Percentiles rank a stretch among this genome's conserved stretches.
Evolutionary conservation across 2,113 vertebrate species (phyloP).

Genomic region (Abramis brama): DNA sequence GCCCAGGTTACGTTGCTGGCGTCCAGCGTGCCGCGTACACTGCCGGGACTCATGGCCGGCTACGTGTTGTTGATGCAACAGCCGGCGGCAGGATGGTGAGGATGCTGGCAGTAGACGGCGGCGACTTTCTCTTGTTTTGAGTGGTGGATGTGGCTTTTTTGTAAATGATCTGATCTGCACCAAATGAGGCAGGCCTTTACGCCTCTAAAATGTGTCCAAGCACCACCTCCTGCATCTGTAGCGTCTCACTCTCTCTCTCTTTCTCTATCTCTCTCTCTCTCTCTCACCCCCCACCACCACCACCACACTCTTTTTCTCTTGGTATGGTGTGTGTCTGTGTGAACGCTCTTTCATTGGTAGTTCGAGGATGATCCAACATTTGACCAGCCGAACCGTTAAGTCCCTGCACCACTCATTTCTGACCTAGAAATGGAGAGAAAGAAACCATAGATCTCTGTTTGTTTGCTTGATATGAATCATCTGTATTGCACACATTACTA

Average conservation of each 20-base stretch:
- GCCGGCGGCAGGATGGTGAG: constrained; percentile 31
- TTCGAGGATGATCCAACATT: constrained; percentile 41
- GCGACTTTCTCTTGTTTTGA: constrained; percentile 25
- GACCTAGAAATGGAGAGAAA: constrained; percentile 40
- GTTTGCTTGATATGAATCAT: neutral
- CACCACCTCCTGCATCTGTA: constrained; percentile 74
- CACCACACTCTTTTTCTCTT: constrained; percentile 33
- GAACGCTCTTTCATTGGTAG: constrained; percentile 22
- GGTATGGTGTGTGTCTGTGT: constrained; percentile 32
- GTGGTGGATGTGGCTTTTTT: constrained; percentile 46
- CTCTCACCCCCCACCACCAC: neutral
- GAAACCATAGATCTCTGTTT: neutral
- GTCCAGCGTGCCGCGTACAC: constrained; percentile 60
- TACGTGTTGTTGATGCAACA: constrained; percentile 12
- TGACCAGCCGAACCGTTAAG: constrained; percentile 8
- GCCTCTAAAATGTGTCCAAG: constrained; percentile 74
- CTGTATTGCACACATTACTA: neutral
- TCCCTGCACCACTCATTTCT: constrained; percentile 43
- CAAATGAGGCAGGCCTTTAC: constrained; percentile 69
- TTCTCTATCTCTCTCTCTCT: constrained; percentile 1
- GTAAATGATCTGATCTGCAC: constrained; percentile 65
- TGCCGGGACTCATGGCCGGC: neutral
- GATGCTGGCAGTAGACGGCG: constrained; percentile 7
- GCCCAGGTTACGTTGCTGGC: constrained; percentile 65
- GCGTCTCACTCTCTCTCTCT: constrained; percentile 17